Conservation (phyloP, 2,888 invertebrate species). For the Ichneumoninae sp. region DNA sequence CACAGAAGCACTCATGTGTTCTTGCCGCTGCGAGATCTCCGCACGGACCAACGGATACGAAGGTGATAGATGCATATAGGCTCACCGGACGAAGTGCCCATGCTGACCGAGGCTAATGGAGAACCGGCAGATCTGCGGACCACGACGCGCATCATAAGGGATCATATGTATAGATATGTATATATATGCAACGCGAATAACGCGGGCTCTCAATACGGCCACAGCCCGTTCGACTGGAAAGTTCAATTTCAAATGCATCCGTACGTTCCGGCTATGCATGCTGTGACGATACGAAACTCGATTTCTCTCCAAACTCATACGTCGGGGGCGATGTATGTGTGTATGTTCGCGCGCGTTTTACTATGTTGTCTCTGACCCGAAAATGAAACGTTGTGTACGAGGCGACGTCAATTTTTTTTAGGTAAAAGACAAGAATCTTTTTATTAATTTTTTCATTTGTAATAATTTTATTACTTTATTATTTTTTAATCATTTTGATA, state of each 20-base stretch:
- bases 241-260: constrained; percentile 52
- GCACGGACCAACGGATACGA: constrained; percentile 19
- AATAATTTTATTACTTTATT: too few relatives aligned
- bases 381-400: not conserved
- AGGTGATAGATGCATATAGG: constrained; percentile 25
- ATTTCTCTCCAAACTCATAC: constrained; percentile 27
- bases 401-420: too few relatives aligned
- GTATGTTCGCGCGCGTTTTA: too few relatives aligned
- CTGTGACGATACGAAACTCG: constrained; percentile 34
- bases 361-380: not conserved
- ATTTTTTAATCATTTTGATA: too few relatives aligned
- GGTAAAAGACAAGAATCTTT: too few relatives aligned
- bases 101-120: constrained; percentile 24
- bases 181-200: constrained; percentile 15
- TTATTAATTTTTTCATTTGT: too few relatives aligned
- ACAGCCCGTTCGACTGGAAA: constrained; percentile 35
- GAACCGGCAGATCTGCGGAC: constrained; percentile 1
- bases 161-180: not conserved
- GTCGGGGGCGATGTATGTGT: not conserved
- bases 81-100: constrained; percentile 1
- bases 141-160: constrained; percentile 16
- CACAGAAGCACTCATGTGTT: not conserved
- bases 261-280: constrained; percentile 3
- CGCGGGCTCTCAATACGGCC: not conserved
- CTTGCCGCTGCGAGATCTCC: not conserved